These are phyloP conservation scores for Trachymyrmex septentrionalis DNA, from an alignment of 1,140 invertebrate genomes.

Conservation along the genomic window DNA sequence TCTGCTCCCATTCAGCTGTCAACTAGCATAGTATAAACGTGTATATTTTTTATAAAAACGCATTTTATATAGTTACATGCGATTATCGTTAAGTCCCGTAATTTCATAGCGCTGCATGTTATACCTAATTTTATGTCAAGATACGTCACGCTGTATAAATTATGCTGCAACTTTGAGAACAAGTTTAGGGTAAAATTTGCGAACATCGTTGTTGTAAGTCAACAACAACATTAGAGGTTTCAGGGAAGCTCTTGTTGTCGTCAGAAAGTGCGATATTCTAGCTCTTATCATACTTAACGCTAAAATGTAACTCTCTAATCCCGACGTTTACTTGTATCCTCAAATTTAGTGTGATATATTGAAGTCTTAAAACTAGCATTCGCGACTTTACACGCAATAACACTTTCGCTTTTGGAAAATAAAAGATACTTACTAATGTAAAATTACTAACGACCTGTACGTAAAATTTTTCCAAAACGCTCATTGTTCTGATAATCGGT, in stretches of 20 bases:
- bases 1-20: neutral
- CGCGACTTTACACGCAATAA: neutral
- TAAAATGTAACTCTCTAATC: slow-evolving; percentile 30
- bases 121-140: slow-evolving; percentile 52
- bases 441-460: neutral
- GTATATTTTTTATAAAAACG: neutral
- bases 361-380: neutral
- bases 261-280: slow-evolving; percentile 7
- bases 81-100: slow-evolving; percentile 16
- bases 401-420: neutral
- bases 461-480: neutral
- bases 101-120: slow-evolving; percentile 35
- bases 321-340: slow-evolving; percentile 4
- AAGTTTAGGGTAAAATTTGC: slow-evolving; percentile 57
- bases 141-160: slow-evolving; percentile 63
- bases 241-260: slow-evolving; percentile 18
- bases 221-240: slow-evolving; percentile 46
- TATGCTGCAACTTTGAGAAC: slow-evolving; percentile 47
- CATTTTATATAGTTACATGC: neutral
- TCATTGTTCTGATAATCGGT: neutral
- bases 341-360: slow-evolving; percentile 12
- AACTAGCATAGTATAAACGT: neutral
- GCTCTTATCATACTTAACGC: slow-evolving; percentile 4
- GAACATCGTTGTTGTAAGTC: slow-evolving; percentile 35
- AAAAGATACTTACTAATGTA: neutral